Base-by-base conservation (phyloP, 2,888 invertebrate species). In the Andrena dorsata region DNA sequence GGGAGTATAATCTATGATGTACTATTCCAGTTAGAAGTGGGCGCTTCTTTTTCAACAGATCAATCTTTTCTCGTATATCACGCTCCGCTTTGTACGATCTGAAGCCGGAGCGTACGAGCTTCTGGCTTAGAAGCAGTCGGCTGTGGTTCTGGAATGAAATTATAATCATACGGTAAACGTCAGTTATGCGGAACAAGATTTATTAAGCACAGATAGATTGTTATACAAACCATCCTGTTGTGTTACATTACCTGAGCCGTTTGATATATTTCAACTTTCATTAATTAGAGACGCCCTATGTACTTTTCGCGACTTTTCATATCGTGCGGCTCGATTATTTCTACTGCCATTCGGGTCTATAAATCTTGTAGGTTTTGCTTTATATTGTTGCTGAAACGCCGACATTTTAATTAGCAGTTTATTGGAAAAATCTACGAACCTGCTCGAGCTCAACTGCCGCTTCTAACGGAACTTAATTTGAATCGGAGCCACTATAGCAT, bases 311-410 rank as follows among this genome's bases (percentile, higher is more conserved):
- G 41, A 41, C 10, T 82, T 71, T 7, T 80, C 80, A 0, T 72
- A 47, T 1, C 76, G 28, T 16, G 60, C 30, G 0, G 80, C 78
- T 0, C 91, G 89, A 8, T 83, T 5, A 35, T 82, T 0, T 0
- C 90, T 71, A 13, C 28, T 28, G 4, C 76, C 76, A 0, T 35
- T 28, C 2, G 23, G 1, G 20, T 78, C 68, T 3, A 69, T 71
- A n/a, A 84, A 83, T 13, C 69, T 73, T 0, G 41, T 0, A 3
- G 64, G 8, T n/a, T 80, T 83, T 28, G 64, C 35, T 60, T 89
- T 89, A 49, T 86, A 89, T 3, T 75, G 72, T 5, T 64, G 5
- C 13, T 20, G 70, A 16, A 85, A 76, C 8, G 49, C 28, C 2
- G 76, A 4, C 87, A 87, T 87, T 26, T 7, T 63, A 26, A n/a